Evolutionary conservation across 1,140 invertebrate species (phyloP).

Genomic region (Pseudomyrmex flavicornis): DNA sequence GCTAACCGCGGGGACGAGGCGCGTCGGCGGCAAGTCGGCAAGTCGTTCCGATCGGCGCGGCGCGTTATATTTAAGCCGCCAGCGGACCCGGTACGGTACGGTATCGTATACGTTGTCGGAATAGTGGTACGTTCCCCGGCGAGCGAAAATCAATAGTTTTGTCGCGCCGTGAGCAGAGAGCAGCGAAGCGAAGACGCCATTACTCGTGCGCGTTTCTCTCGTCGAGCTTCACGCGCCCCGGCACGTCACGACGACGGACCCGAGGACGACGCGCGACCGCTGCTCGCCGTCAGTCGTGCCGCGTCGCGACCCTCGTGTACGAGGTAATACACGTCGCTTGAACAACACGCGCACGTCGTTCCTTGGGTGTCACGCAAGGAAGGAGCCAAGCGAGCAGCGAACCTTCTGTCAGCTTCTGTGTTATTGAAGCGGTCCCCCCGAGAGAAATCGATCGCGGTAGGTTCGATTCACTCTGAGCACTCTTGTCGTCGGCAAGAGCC

Average conservation of each 20-base stretch:
- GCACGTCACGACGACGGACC: constrained; percentile 11
- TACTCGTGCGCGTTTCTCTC: constrained; percentile 8
- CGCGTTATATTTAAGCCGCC: constrained; percentile 53
- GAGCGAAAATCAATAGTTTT: constrained; percentile 54
- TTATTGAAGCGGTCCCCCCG: constrained; percentile 62
- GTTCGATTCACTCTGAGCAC: constrained; percentile 65
- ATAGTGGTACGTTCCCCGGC: constrained; percentile 18
- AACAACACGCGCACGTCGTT: constrained; percentile 4
- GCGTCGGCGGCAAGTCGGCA: constrained; percentile 53
- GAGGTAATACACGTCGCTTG: background rate
- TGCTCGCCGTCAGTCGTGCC: constrained; percentile 30
- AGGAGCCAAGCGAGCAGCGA: background rate
- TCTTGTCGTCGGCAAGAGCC: constrained; percentile 49
- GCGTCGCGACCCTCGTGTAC: constrained; percentile 15
- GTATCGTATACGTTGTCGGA: constrained; percentile 23
- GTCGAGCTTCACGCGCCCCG: constrained; percentile 7
- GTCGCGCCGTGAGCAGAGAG: constrained; percentile 24
- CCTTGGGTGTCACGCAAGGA: constrained; percentile 24
- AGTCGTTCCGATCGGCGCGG: constrained; percentile 64
- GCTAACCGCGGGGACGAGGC: constrained; percentile 60
- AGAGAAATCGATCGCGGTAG: constrained; percentile 69
- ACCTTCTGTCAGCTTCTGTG: constrained; percentile 29
- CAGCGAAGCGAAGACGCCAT: constrained; percentile 2
- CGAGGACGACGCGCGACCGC: constrained; percentile 4
- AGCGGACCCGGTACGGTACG: constrained; percentile 28